Conservation (phyloP, 2,113 vertebrate species). For the Scomber japonicus region DNA sequence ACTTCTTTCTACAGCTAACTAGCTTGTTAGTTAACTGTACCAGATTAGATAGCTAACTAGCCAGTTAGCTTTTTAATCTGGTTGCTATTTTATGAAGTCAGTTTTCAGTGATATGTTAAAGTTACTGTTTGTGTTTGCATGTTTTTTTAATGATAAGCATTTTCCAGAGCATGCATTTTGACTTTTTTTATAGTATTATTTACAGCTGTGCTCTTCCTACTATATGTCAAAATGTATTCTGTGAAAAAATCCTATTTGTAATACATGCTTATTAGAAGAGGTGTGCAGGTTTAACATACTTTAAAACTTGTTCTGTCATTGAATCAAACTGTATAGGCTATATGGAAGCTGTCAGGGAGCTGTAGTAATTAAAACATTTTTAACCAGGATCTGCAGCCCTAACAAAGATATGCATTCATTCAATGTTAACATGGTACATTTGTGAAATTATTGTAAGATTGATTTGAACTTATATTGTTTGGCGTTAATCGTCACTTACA, state of each 20-base stretch:
- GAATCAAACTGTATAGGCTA: background rate
- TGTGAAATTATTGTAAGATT: conserved; percentile 26
- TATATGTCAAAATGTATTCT: background rate
- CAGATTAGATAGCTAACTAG: too few species aligned
- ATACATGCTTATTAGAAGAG: background rate
- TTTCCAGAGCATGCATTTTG: background rate
- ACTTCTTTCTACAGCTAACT: background rate
- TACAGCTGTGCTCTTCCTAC: background rate
- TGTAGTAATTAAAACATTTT: background rate
- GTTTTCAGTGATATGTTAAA: background rate
- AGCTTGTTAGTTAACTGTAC: too few species aligned
- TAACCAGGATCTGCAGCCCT: background rate
- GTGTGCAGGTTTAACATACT: background rate
- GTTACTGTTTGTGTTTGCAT: too few species aligned
- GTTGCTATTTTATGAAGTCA: background rate
- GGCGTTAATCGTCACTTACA: conserved; percentile 26
- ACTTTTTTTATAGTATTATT: background rate
- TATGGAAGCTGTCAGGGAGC: background rate
- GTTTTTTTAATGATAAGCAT: too few species aligned
- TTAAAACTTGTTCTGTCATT: background rate
- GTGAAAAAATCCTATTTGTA: background rate
- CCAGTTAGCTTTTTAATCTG: too few species aligned
- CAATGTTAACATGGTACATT: conserved; percentile 1
- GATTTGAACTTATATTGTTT: conserved; percentile 24
- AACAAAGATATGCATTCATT: background rate